Base-by-base conservation (phyloP, 1,140 invertebrate genomes). In the Sycophaga agraensis region DNA sequence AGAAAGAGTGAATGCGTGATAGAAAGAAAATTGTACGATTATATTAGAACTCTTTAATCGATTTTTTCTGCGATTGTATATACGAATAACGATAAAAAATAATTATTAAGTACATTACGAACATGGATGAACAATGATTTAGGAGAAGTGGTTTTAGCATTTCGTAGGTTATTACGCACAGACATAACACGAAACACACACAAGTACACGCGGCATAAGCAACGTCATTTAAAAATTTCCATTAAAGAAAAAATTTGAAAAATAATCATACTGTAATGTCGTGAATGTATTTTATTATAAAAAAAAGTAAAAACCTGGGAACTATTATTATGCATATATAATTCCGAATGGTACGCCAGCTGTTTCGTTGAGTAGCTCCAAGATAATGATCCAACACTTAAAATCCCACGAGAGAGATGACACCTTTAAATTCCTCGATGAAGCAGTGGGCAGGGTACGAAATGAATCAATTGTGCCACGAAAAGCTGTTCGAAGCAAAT, bases 201-300 rank as follows among this genome's bases (percentile, higher is more conserved):
- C 45, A 56, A 49, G 26, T 55, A 62, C 59, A 62, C 26, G 37
- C 26, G 43, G 24, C 34, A 67, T 57, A 45, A n/a, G 48, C 21
- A 69, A 67, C 60, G 67, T 68, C 65, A 58, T 72, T 69, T 70
- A 70, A 70, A 65, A 60, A 72, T 70, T 70, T 63, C 39, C 58
- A 51, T 49, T 49, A 45, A 54, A 14, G 40, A 35, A 28, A 62
- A 62, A 55, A 49, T n/a, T 17, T 17, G 57, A 70, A 68, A 66
- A 72, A 66, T 69, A 70, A 72, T 60, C 37, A 69, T 71, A 74
- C 67, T 70, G 67, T 75, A 74, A 70, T 68, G 65, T 73, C 70
- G 72, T 73, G 73, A 75, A 76, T 74, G 72, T 77, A 76, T 77
- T 76, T 78, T 77, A 76, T 78, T 77, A 77, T 75, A 71, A 72